Base-by-base conservation (phyloP, 2,797 vertebrate species). In the Oophaga sylvatica region DNA sequence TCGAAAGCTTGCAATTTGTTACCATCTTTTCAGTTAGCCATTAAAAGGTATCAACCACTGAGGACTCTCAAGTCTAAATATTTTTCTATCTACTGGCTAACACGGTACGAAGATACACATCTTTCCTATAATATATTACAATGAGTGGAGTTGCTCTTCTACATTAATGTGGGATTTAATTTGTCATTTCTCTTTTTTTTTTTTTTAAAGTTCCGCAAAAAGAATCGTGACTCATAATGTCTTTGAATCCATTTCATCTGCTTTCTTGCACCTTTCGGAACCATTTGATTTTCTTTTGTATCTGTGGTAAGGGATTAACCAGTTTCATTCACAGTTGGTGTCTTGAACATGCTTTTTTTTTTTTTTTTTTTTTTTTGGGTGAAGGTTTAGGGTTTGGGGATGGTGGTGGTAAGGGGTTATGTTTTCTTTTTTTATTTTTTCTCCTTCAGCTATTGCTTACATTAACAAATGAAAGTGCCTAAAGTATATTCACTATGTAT, bases 381-480 rank as follows among this genome's bases (percentile, higher is more conserved):
- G 35, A 5, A 35, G 35, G 35, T 35, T 35, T 35, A 35, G 4
- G 35, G 35, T 35, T 35, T 35, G 35, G 35, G 35, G 2, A 5
- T 41, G 70, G 35, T 35, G 35, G 70, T 2, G 26, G 26, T 26
- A 26, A 11, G 71, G 19, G 35, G 35, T 15, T 48, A 35, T 41
- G 7, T 70, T 16, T 31, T 45, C 22, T 8, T 75, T n/a, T 84
- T 83, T 86, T 90, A 88, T 88, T 35, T n/a, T 90, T 90, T 41
- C 71, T 57, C 68, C 60, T 93, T 90, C 92, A 94, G 95, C 94
- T 96, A 91, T 95, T 92, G 95, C 95, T 96, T 94, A 94, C 92
- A 93, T 96, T 94, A 97, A 97, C 95, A 95, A 96, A 97, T 96
- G 94, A 96, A 97, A 97, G 96, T 98, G 97, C 97, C 97, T 98